Base-by-base conservation (phyloP, 2,888 invertebrate genomes). In the Hydroisotoma schaefferi region DNA sequence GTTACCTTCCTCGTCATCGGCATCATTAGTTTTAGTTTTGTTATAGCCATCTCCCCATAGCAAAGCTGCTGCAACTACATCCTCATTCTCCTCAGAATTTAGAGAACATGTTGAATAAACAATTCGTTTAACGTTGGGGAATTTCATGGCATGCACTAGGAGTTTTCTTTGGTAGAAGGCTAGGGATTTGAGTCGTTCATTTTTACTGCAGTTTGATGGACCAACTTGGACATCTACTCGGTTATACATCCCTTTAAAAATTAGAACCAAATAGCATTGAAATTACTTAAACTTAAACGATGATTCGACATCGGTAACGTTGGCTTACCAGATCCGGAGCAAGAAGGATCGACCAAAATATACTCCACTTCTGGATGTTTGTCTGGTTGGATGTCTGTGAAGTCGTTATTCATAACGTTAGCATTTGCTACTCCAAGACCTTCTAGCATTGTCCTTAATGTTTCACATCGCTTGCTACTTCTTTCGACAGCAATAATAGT, bases 91-190 rank as follows among this genome's bases (percentile, higher is more conserved):
- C 78, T 91, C 87, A 0, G 85, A 83, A 75, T 88, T 83, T 10
- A 93, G 74, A 0, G 98, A 99, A 75, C 99, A 99, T 0, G 99
- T 99, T 38, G 97, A 98, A 77, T 99, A 99, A 2, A 95, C 88
- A 18, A 99, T 85, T 57, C 87, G 81, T 75, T 90, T 87, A 0
- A 86, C 91, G 59, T 83, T 83, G 0, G 94, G 91, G 76, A 94
- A 95, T 15, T 82, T 83, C 76, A 98, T 83, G 0, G 97, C 94
- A 76, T 92, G 90, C 58, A 86, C 84, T 1, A 99, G 79, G 59
- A 98, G 84, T 75, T 86, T 85, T 25, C 85, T 85, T 81, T 95
- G 92, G 55, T 94, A 82, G 0, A 85, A 67, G 12, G 75, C 66
- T 25, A 78, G 66, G 12, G 72, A 71, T 10, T 65, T 51, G 2